Percentiles rank a stretch among this genome's conserved stretches.
These are phyloP conservation scores for Stictocephala bisonia DNA, from an alignment of 2,888 invertebrate genomes.

Conservation along the genomic window DNA sequence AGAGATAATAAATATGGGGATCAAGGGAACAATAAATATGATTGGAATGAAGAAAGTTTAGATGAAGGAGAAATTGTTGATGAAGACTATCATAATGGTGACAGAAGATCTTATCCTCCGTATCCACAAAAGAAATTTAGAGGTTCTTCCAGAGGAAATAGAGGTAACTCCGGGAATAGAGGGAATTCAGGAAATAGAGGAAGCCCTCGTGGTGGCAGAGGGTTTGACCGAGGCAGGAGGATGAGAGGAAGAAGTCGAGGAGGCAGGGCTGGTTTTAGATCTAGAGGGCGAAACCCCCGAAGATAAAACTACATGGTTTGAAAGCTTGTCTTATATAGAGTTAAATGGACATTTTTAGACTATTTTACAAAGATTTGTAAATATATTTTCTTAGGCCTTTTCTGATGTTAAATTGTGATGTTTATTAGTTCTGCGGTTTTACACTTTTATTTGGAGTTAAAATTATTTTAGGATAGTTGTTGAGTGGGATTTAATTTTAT, in stretches of 20 bases:
- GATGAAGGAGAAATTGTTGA: constrained; percentile 38
- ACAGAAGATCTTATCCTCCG: neutral
- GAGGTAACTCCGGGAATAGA: too few relatives aligned
- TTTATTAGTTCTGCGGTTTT: too few relatives aligned
- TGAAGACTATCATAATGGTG: constrained; percentile 43
- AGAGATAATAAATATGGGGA: too few relatives aligned
- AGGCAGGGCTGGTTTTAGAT: constrained; percentile 19
- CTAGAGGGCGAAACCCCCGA: constrained; percentile 20
- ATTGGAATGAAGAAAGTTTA: constrained; percentile 48
- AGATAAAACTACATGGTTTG: constrained; percentile 3
- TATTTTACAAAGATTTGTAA: too few relatives aligned
- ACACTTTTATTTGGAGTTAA: too few relatives aligned
- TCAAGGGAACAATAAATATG: too few relatives aligned
- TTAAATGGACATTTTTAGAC: too few relatives aligned
- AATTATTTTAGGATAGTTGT: too few relatives aligned
- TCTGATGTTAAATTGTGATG: too few relatives aligned
- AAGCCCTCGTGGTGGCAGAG: constrained; percentile 32
- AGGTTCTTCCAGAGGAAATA: neutral
- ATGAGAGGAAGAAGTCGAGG: constrained; percentile 37
- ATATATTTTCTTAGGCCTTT: too few relatives aligned
- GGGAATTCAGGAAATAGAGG: constrained; percentile 43
- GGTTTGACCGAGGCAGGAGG: constrained; percentile 14
- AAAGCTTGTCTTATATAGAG: too few relatives aligned
- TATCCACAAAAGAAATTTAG: constrained; percentile 20
- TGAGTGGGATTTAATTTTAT: too few relatives aligned